Conservation (phyloP, 2,888 invertebrate species). For the Sinelater perroti region DNA sequence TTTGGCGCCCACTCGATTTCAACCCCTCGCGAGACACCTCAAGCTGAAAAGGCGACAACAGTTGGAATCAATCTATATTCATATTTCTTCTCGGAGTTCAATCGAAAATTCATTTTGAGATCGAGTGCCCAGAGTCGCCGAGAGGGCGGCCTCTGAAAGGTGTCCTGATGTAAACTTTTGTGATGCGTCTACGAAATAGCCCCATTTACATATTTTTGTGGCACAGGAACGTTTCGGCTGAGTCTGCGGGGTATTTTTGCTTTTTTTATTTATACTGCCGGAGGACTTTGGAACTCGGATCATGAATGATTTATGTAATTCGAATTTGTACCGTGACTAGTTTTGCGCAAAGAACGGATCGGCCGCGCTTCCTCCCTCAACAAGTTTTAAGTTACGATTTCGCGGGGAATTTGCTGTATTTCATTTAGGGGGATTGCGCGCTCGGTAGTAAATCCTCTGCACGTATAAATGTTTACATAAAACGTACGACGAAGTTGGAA, state of each 20-base stretch:
- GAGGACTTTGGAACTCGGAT: conserved; percentile 7
- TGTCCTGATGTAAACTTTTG: conserved; percentile 32
- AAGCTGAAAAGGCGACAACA: conserved; percentile 35
- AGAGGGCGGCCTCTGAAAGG: conserved; percentile 26
- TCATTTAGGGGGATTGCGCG: conserved; percentile 1
- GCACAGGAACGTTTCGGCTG: conserved; percentile 6
- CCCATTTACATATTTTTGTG: conserved; percentile 27
- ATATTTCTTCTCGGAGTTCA: conserved; percentile 33
- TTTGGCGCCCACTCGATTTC: conserved; percentile 26
- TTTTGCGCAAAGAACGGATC: neutral
- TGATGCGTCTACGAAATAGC: conserved; percentile 22
- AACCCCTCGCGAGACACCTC: conserved; percentile 14
- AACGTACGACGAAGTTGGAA: conserved; percentile 1
- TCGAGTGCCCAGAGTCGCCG: conserved; percentile 25
- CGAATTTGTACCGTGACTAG: neutral
- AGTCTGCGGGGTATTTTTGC: neutral
- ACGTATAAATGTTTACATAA: conserved; percentile 11
- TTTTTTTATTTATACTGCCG: conserved; percentile 7
- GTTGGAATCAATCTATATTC: conserved; percentile 38
- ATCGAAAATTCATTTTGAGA: conserved; percentile 35
- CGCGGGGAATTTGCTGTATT: conserved; percentile 4
- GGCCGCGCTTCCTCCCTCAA: neutral
- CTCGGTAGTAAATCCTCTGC: conserved; percentile 10
- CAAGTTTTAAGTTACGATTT: conserved; percentile 8
- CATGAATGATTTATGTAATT: conserved; percentile 21